Conservation (phyloP, 2,113 vertebrate genomes). For the Sinocyclocheilus rhinocerous region DNA sequence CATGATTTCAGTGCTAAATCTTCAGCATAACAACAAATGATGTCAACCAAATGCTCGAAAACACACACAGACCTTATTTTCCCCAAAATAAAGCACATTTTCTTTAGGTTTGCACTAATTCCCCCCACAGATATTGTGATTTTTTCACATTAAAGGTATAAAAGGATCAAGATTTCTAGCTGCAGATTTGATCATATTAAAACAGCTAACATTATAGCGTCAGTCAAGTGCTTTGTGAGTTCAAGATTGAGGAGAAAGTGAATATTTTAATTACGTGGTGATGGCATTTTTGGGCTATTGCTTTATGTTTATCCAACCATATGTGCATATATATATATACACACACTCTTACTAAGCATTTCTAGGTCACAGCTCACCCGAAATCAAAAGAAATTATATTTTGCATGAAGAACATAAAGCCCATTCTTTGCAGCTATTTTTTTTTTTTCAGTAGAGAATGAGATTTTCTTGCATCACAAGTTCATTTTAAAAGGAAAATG, state of each 20-base stretch:
- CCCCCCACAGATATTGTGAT: not conserved
- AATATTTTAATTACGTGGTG: not conserved
- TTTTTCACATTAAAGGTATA: conserved; percentile 5
- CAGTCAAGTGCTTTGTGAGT: not conserved
- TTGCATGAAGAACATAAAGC: not conserved
- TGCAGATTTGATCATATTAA: not conserved
- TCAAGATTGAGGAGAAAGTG: not conserved
- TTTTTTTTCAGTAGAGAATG: not conserved
- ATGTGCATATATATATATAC: not conserved
- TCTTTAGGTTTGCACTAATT: not conserved
- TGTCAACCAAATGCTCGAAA: not conserved
- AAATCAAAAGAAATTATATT: not conserved
- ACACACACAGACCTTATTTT: not conserved
- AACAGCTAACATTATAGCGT: not conserved
- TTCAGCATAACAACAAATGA: not conserved
- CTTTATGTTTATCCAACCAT: not conserved
- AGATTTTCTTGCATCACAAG: not conserved
- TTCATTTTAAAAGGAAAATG: not conserved
- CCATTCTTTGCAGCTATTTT: not conserved
- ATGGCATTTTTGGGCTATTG: not conserved
- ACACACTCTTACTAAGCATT: too few species aligned
- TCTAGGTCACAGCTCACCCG: not conserved
- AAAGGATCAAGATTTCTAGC: not conserved
- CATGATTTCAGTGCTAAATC: not conserved
- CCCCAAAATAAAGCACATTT: conserved; percentile 28